These are phyloP conservation scores for Chloebia gouldiae DNA, from an alignment of 2,113 vertebrate genomes.

Conservation along the genomic window DNA sequence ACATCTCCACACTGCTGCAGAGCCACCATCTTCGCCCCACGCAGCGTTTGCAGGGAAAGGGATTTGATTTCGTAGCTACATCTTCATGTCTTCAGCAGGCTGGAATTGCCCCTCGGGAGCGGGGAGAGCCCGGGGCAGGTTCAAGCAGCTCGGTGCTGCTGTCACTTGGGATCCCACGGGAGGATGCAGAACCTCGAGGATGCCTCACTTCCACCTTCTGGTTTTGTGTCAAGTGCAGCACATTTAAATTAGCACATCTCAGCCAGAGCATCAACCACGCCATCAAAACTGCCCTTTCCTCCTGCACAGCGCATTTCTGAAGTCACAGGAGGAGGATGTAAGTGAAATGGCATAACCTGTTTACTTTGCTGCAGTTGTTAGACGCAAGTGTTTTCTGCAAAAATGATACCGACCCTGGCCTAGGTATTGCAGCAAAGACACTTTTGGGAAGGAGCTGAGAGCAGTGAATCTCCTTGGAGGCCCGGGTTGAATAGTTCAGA, in stretches of 20 bases:
- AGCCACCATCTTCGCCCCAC: rapidly evolving
- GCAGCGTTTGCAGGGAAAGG: not conserved
- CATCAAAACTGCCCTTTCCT: not conserved
- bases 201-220: not conserved
- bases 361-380: not conserved
- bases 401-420: not conserved
- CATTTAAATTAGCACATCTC: not conserved
- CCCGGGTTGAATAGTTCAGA: not conserved
- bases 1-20: not conserved
- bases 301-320: not conserved
- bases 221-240: not conserved
- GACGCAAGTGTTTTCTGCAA: not conserved
- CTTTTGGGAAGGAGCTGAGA: not conserved
- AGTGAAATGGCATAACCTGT: not conserved
- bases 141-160: not conserved
- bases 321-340: not conserved
- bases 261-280: rapidly evolving
- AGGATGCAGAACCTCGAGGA: not conserved
- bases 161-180: rapidly evolving
- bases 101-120: not conserved
- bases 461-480: not conserved
- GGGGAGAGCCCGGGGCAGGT: rapidly evolving
- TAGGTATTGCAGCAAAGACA: not conserved
- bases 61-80: rapidly evolving
- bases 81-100: rapidly evolving